Evolutionary conservation across 2,888 invertebrate species (phyloP), one percentile per base, ranked within the genome.

Genomic region (Poecilus cupreus): DNA sequence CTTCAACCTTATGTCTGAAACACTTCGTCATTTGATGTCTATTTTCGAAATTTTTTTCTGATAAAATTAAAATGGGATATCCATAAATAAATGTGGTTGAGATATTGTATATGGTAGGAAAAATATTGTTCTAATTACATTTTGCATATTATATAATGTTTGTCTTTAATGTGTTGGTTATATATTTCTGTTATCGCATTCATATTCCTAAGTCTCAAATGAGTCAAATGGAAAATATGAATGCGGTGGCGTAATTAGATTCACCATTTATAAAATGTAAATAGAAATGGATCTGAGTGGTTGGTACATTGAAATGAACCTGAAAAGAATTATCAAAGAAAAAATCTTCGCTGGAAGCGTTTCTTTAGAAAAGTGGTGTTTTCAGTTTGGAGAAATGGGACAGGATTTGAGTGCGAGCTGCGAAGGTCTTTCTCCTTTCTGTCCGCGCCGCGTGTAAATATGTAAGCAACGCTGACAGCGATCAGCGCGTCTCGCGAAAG

Each of bases 391-490:
- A 49, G 13, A 49, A 49, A 49, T 49, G 49, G 49, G 16, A 49
- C 39, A 20, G 39, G 68, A 68, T 68, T 68, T 68, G 37, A 68
- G 32, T 32, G 32, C 32, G 32, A 32, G 32, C 32, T n/a, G 8
- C 32, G 32, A 0, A 8, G 32, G n/a, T n/a, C n/a, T n/a, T n/a
- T n/a, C n/a, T n/a, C 39, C 68, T 68, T n/a, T 37, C 37, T 39
- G 39, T 68, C 39, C 68, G 64, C 16, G 43, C 16, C n/a, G 2
- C 51, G 51, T 39, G 77, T 43, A 77, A 77, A 77, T 77, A 77
- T 77, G 77, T 77, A 77, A 46, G 77, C 77, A 20, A 10, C 18
- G 51, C 80, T 80, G 26, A 13, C 51, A 72, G 22, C 80, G 72
- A 80, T 80, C 80, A 80, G 51, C 26, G 32, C 57, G 37, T 26